Conservation (phyloP, 1,140 invertebrate genomes). For the Heliconius hewitsoni region DNA sequence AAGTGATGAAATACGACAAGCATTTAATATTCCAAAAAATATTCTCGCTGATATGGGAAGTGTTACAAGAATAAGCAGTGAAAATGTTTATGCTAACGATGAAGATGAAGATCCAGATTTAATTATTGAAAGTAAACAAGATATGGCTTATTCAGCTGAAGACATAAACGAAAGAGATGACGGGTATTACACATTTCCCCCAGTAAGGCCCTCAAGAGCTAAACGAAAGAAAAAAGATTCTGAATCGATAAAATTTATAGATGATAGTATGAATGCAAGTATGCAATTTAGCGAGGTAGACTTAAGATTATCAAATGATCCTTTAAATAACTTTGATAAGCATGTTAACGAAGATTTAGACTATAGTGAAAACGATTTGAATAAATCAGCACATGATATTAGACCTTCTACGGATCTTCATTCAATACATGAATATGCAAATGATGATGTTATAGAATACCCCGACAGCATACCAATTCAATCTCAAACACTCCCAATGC, state of each 20-base stretch:
- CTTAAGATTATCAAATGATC: constrained; percentile 56
- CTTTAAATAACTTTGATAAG: constrained; percentile 46
- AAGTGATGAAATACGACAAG: constrained; percentile 89
- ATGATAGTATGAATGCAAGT: constrained; percentile 68
- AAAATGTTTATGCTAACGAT: constrained; percentile 67
- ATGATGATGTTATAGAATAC: constrained; percentile 76
- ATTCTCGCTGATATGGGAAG: constrained; percentile 83
- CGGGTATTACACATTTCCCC: constrained; percentile 80
- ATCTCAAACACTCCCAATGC: constrained; percentile 77
- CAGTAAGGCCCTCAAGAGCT: constrained; percentile 74
- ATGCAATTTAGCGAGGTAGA: constrained; percentile 75
- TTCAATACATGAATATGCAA: constrained; percentile 72
- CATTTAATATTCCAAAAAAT: constrained; percentile 86
- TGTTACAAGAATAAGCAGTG: constrained; percentile 57
- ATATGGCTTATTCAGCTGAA: constrained; percentile 63
- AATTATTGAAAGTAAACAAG: constrained; percentile 70
- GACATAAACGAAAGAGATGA: constrained; percentile 77
- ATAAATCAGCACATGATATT: constrained; percentile 43
- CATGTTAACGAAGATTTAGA: constrained; percentile 41
- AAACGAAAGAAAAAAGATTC: constrained; percentile 76
- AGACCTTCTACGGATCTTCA: constrained; percentile 60
- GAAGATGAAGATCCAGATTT: constrained; percentile 64
- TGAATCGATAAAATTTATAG: constrained; percentile 69
- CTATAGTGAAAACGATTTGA: constrained; percentile 34
- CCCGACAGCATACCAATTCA: constrained; percentile 68